phyloP scores from a whole-genome alignment of 2,888 invertebrate genomes.

The Deilephila porcellus region DNA sequence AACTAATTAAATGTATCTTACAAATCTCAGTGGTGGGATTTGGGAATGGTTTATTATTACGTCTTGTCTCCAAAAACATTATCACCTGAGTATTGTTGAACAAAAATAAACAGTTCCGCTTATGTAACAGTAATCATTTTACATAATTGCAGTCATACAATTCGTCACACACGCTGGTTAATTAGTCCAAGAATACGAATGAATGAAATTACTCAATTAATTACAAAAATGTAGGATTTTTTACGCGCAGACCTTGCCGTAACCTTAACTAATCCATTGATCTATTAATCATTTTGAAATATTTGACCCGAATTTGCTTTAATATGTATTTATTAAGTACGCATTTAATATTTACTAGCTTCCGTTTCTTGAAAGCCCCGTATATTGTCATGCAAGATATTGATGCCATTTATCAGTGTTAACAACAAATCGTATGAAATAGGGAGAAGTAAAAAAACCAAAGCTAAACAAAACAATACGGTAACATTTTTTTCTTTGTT shows the following conservation, averaged over 20 bases:
- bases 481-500: neutral
- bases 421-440: neutral
- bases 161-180: slow-evolving; percentile 62
- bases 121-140: slow-evolving; percentile 47
- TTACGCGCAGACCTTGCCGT: slow-evolving; percentile 1
- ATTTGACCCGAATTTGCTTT: neutral
- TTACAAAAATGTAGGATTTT: neutral
- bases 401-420: neutral
- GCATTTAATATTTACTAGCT: neutral
- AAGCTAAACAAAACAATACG: too few relatives aligned
- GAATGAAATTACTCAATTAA: slow-evolving; percentile 15
- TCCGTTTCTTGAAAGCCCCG: neutral
- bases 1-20: too few relatives aligned
- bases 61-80: neutral
- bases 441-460: too few relatives aligned
- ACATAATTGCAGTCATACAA: slow-evolving; percentile 48
- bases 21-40: too few relatives aligned
- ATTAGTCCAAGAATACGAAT: slow-evolving; percentile 57
- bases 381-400: neutral
- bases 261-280: slow-evolving; percentile 8
- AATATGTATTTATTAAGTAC: neutral
- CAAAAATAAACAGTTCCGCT: slow-evolving; percentile 34
- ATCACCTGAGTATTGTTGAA: neutral
- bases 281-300: slow-evolving; percentile 17
- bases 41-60: too few relatives aligned